Percentiles rank a stretch among this genome's conserved stretches.
Conservation (phyloP, 2,113 vertebrate species). For the Carassius gibelio region DNA sequence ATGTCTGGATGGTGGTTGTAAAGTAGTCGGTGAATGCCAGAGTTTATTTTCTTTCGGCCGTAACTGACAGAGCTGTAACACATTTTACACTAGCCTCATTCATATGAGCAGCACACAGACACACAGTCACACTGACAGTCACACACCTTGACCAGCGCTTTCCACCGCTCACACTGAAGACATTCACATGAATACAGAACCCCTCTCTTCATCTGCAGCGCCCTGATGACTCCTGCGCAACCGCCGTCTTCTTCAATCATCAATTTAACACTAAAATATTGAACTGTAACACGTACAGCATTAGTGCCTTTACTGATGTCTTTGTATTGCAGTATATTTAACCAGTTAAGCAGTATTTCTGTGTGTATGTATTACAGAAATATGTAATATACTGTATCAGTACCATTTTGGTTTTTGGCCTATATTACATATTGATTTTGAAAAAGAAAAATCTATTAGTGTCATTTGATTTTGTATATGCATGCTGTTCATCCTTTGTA, state of each 20-base stretch:
- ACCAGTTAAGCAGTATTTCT: neutral
- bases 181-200: conserved; percentile 47
- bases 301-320: neutral
- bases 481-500: neutral
- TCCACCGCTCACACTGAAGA: conserved; percentile 42
- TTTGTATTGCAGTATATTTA: neutral
- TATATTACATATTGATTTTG: neutral
- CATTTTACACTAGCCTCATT: conserved; percentile 45
- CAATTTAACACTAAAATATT: neutral
- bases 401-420: neutral
- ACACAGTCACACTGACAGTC: conserved; percentile 12
- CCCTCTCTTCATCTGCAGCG: conserved; percentile 18
- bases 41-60: conserved; percentile 46
- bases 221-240: too few relatives aligned
- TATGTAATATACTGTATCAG: neutral
- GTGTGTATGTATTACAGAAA: neutral
- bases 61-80: conserved; percentile 21
- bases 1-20: too few relatives aligned
- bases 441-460: neutral
- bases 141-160: conserved; percentile 19
- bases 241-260: neutral
- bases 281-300: neutral
- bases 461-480: neutral
- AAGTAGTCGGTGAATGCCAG: too few relatives aligned
- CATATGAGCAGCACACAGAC: conserved; percentile 34